Evolutionary conservation across 2,113 vertebrate species (phyloP).

Genomic region (Pycnonotus jocosus): DNA sequence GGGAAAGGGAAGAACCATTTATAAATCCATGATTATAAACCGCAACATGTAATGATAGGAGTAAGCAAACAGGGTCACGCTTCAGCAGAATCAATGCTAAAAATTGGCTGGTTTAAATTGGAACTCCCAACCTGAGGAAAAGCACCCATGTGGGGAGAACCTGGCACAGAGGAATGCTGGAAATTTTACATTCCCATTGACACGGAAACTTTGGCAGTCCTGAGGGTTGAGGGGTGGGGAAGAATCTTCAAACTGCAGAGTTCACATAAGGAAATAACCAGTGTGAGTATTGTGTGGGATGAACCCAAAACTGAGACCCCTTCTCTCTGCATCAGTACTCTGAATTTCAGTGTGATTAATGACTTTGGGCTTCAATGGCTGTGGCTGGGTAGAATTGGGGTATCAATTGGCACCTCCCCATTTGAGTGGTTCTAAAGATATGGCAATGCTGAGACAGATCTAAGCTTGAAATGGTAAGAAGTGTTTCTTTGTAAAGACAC

Average conservation of each 20-base stretch:
- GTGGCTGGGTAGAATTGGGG: neutral
- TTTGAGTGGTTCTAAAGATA: neutral
- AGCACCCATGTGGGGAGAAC: neutral
- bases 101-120: neutral
- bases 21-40: too few relatives aligned
- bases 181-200: accelerated
- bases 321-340: neutral
- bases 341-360: neutral
- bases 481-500: neutral
- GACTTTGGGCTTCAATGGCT: neutral
- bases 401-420: neutral
- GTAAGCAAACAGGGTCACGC: neutral
- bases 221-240: accelerated
- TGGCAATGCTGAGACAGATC: neutral
- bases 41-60: neutral
- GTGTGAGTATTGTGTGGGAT: neutral
- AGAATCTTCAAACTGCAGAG: neutral
- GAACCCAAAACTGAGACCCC: neutral
- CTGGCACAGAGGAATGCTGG: accelerated
- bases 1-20: too few relatives aligned
- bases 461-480: neutral
- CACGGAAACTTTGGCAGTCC: neutral
- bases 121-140: neutral
- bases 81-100: neutral
- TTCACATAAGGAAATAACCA: accelerated